phyloP scores from a whole-genome alignment of 2,797 vertebrate species.

The Otolemur crassicaudatus region DNA sequence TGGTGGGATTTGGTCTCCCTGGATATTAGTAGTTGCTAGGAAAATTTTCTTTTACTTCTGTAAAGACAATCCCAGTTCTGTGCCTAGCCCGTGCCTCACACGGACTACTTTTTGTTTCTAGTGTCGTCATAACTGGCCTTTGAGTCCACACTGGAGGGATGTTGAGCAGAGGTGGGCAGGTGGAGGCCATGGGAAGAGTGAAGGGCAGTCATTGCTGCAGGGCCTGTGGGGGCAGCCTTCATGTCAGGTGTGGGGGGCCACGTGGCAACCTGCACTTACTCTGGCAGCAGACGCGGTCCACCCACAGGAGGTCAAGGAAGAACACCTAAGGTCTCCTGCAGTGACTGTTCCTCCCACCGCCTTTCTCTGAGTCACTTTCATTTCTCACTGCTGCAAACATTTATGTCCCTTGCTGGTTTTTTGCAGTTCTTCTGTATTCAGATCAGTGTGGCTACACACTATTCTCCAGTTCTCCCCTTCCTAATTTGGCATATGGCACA shows the following conservation, averaged over 20 bases:
- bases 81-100: background rate
- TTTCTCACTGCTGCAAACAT: background rate
- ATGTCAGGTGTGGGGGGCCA: background rate
- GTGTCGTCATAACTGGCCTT: background rate
- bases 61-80: background rate
- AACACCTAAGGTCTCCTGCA: background rate
- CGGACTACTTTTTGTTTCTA: background rate
- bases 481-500: background rate
- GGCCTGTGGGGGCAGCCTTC: background rate
- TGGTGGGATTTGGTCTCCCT: background rate
- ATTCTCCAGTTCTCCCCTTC: too few species aligned
- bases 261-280: background rate
- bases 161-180: background rate
- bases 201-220: fast-evolving
- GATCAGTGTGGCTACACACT: background rate
- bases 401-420: background rate
- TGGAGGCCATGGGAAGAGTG: background rate
- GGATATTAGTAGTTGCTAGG: background rate
- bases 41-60: background rate
- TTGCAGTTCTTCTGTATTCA: background rate
- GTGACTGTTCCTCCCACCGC: background rate
- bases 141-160: background rate
- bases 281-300: background rate
- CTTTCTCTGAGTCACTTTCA: background rate
- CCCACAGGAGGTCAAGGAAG: background rate